Evolutionary conservation across 2,113 vertebrate species (phyloP).

Genomic region (Ciconia boyciana): DNA sequence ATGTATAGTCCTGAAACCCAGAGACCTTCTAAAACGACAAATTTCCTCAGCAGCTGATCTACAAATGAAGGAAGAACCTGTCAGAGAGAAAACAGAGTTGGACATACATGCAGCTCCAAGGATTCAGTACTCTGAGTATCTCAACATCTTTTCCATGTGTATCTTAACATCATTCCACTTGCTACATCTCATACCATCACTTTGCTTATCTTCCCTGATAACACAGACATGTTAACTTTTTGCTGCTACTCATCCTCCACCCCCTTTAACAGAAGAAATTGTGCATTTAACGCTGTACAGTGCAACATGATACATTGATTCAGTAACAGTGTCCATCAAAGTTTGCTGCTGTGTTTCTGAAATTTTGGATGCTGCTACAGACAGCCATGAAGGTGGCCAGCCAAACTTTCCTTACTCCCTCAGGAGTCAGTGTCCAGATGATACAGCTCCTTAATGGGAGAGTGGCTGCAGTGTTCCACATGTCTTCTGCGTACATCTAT

Average conservation of each 20-base stretch:
- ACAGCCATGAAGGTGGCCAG: not conserved
- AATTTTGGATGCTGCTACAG: not conserved
- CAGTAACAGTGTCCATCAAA: not conserved
- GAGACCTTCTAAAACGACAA: not conserved
- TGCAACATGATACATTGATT: not conserved
- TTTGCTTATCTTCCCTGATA: not conserved
- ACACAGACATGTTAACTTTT: not conserved
- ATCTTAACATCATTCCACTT: not conserved
- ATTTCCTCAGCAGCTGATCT: not conserved
- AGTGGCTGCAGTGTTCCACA: not conserved
- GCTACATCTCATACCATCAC: not conserved
- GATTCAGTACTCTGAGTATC: not conserved
- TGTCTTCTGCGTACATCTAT: not conserved
- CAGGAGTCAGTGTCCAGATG: not conserved
- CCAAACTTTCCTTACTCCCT: not conserved
- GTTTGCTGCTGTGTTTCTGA: not conserved
- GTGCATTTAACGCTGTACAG: not conserved
- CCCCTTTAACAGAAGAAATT: not conserved
- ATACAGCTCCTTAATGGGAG: not conserved
- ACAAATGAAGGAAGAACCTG: not conserved
- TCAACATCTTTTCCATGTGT: not conserved
- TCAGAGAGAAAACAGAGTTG: not conserved
- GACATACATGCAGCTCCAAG: not conserved
- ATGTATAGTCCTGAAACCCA: not conserved
- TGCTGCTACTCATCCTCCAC: not conserved